phyloP scores from a whole-genome alignment of 1,140 invertebrate species.

The Nasonia giraulti region DNA sequence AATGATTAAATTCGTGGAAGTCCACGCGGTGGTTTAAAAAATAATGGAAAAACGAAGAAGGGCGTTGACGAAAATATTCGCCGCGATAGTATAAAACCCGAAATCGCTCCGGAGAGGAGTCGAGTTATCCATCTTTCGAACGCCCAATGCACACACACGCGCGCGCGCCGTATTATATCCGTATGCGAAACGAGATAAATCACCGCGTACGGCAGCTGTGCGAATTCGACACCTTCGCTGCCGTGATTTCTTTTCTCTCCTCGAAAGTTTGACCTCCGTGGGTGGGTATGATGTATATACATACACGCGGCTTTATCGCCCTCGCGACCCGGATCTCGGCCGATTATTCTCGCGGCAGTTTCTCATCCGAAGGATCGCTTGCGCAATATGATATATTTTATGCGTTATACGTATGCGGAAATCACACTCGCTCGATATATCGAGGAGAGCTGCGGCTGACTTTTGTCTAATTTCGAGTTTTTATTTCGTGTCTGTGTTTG shows the following conservation, averaged over 20 bases:
- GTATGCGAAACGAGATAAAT: slow-evolving; percentile 68
- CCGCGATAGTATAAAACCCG: no score
- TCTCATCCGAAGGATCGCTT: neutral
- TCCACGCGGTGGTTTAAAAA: neutral
- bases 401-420: neutral
- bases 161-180: slow-evolving; percentile 56
- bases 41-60: neutral
- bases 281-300: neutral
- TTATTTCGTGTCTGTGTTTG: neutral
- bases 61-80: no score
- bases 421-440: no score
- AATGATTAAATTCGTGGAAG: slow-evolving; percentile 1
- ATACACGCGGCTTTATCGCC: neutral
- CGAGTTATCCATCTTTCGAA: no score
- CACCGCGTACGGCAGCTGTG: slow-evolving; percentile 64
- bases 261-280: slow-evolving; percentile 48
- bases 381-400: neutral
- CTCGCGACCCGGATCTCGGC: neutral
- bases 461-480: no score
- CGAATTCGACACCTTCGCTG: slow-evolving; percentile 57
- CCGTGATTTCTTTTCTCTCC: slow-evolving; percentile 36
- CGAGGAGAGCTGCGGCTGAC: no score
- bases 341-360: neutral
- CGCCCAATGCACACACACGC: no score
- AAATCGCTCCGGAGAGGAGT: no score